Evolutionary conservation across 1,140 invertebrate genomes (phyloP).

Genomic region (Dufourea novaeangliae): DNA sequence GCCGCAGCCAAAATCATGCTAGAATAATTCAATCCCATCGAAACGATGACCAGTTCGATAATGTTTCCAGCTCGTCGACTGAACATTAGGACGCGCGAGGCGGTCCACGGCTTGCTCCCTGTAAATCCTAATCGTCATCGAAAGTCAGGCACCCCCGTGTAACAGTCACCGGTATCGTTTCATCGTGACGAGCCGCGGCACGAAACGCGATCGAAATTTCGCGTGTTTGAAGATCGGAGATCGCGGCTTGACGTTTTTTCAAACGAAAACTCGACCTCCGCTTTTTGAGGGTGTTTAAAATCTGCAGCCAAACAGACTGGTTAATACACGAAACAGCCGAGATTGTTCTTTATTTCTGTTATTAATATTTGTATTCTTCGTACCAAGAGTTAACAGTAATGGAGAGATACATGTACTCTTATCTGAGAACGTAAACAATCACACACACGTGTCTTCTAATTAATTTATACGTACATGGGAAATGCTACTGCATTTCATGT

Average conservation of each 20-base stretch:
- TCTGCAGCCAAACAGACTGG: constrained; percentile 4
- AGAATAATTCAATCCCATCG: constrained; percentile 19
- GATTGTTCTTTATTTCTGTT: too few species aligned
- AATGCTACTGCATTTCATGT: too few species aligned
- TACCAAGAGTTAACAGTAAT: too few species aligned
- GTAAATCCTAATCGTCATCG: constrained; percentile 27
- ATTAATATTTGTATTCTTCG: too few species aligned
- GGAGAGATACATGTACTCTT: too few species aligned
- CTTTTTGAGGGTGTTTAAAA: constrained; percentile 12
- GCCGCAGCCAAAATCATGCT: constrained; percentile 17
- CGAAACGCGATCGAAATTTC: constrained; percentile 64
- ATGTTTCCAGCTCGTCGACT: not conserved
- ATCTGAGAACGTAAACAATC: too few species aligned
- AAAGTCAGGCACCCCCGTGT: constrained; percentile 34
- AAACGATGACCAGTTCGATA: not conserved
- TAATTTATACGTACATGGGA: too few species aligned
- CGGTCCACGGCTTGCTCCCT: not conserved
- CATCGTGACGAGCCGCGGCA: constrained; percentile 56
- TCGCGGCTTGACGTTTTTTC: constrained; percentile 26
- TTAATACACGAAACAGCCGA: not conserved
- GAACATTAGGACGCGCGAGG: too few species aligned
- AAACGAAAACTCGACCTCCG: constrained; percentile 14
- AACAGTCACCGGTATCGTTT: constrained; percentile 46
- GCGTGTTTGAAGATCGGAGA: constrained; percentile 37
- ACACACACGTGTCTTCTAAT: too few species aligned